Evolutionary conservation across 2,888 invertebrate species (phyloP).

Genomic region (Tetranychus truncatus): DNA sequence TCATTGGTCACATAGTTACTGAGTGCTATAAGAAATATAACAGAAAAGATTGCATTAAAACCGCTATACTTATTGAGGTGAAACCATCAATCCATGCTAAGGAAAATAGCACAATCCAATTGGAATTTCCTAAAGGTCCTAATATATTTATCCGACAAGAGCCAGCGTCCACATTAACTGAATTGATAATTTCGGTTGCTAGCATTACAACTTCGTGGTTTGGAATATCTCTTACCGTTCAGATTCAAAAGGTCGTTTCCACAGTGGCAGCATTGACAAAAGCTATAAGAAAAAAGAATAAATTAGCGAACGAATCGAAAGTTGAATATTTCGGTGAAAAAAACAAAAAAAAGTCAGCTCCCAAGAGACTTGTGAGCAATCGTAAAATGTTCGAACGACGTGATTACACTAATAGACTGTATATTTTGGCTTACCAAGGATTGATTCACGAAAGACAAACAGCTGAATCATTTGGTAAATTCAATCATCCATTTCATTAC

Average conservation of each 20-base stretch:
- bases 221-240: background rate
- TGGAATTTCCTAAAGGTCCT: background rate
- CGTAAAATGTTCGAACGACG: background rate
- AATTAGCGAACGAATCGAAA: background rate
- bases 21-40: background rate
- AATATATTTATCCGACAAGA: background rate
- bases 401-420: background rate
- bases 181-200: background rate
- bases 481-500: no score
- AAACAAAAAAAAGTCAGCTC: background rate
- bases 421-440: background rate
- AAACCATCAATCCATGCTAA: background rate
- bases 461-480: no score
- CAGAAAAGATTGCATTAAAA: background rate
- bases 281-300: background rate
- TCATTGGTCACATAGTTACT: background rate
- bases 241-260: background rate
- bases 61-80: background rate
- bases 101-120: background rate
- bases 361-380: background rate
- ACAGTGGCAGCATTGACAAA: background rate
- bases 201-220: background rate
- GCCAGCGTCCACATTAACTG: background rate
- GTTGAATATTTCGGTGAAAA: background rate
- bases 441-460: background rate